Conservation (phyloP, 2,888 invertebrate genomes). For the Deroplatys truncata region DNA sequence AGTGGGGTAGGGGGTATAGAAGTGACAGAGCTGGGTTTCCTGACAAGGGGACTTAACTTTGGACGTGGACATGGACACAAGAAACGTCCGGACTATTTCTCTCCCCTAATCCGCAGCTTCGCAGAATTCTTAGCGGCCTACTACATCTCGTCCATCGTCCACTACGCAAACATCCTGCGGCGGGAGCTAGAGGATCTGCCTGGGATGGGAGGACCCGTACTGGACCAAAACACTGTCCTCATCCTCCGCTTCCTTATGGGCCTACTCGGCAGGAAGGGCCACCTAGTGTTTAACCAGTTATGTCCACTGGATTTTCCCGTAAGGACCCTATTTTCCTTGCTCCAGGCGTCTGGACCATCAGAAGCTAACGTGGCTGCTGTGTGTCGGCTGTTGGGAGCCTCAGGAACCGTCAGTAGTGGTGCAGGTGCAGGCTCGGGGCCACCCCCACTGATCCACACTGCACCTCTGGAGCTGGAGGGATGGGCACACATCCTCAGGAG, state of each 20-base stretch:
- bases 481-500: constrained; percentile 51
- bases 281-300: constrained; percentile 49
- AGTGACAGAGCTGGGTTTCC: constrained; percentile 44
- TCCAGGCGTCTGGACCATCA: constrained; percentile 51
- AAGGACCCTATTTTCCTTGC: constrained; percentile 49
- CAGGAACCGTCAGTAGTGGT: constrained; percentile 41
- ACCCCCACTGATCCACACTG: constrained; percentile 40
- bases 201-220: constrained; percentile 36
- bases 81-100: constrained; percentile 46
- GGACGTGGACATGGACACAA: constrained; percentile 41
- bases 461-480: constrained; percentile 49
- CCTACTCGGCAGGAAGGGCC: constrained; percentile 49
- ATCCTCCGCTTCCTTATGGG: constrained; percentile 51
- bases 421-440: constrained; percentile 27
- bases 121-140: constrained; percentile 54
- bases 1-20: constrained; percentile 35
- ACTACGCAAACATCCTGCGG: constrained; percentile 49
- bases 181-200: constrained; percentile 52
- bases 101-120: constrained; percentile 50
- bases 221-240: constrained; percentile 38
- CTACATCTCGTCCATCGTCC: constrained; percentile 52
- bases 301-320: constrained; percentile 51
- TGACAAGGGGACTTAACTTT: constrained; percentile 45
- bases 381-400: constrained; percentile 48
- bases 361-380: constrained; percentile 52